Base-by-base conservation (phyloP, 1,140 invertebrate genomes). In the Drosophila nigrodunni region DNA sequence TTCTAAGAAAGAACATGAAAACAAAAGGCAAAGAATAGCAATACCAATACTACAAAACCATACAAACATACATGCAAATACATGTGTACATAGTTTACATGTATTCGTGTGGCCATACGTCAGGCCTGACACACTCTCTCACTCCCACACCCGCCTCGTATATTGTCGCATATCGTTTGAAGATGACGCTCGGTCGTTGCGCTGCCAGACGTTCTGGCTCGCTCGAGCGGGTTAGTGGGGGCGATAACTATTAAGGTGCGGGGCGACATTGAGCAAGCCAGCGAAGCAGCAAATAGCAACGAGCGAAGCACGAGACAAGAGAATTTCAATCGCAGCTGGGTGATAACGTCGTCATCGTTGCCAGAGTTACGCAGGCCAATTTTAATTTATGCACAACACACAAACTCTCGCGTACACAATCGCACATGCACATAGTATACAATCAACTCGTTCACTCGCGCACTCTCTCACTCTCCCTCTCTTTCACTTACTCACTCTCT, bases 331-430 rank as follows among this genome's bases (percentile, higher is more conserved):
- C 68, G 67, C 67, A 71, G 73, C 73, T 75, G 67, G 55, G 65
- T 87, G 83, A 87, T 87, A 87, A 87, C 83, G 83, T 87, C 77
- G 67, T 78, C 77, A 72, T 78, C 74, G 58, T 76, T 72, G 62
- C 58, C 73, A 79, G 67, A 70, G 80, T 88, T 83, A 82, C 73
- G 77, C 74, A 77, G 68, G 80, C 83, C 55, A 78, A 88, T 88
- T 80, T 82, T 88, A 88, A 89, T 80, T 88, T 89, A 88, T 88
- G 77, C 83, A 74, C 69, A 70, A 60, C 75, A 69, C 71, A 82
- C 71, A 59, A 58, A 78, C 41, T 18, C 55, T 62, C n/a, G 25
- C 15, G 59, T 54, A 72, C 25, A 49, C 25, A 25, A 15, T 13
- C n/a, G 15, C 52, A 68, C 77, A 54, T 34, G 21, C 58, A 68